Evolutionary conservation across 2,888 invertebrate genomes (phyloP).

Genomic region (Tolmerus cingulatus): DNA sequence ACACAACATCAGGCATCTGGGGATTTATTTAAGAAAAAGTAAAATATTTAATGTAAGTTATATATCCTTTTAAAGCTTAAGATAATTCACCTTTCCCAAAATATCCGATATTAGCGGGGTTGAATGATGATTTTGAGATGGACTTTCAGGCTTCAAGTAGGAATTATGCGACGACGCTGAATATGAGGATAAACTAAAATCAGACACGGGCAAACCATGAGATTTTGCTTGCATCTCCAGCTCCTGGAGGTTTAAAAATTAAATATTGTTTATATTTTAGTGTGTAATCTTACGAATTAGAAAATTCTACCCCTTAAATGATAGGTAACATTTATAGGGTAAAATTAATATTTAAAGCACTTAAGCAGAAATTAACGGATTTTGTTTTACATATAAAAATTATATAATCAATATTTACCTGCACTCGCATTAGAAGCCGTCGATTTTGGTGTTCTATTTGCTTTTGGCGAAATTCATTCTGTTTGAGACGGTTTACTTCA

Average conservation of each 20-base stretch:
- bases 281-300: not conserved
- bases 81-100: conserved; percentile 58
- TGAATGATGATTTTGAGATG: conserved; percentile 55
- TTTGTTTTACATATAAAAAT: no score
- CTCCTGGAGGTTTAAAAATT: conserved; percentile 66
- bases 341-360: not conserved
- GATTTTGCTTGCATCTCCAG: conserved; percentile 79
- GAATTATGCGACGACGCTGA: conserved; percentile 62
- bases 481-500: conserved; percentile 76
- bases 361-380: no score
- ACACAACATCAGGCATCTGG: conserved; percentile 67
- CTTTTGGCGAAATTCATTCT: conserved; percentile 78
- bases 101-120: conserved; percentile 61
- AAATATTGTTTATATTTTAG: not conserved
- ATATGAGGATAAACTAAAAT: conserved; percentile 66
- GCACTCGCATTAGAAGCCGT: conserved; percentile 80
- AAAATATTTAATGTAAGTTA: no score
- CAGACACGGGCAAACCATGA: conserved; percentile 74
- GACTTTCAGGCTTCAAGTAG: conserved; percentile 61
- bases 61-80: no score
- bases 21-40: no score
- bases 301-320: not conserved
- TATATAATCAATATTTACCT: conserved; percentile 58
- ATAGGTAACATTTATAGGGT: not conserved
- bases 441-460: conserved; percentile 86